Conservation (phyloP, 2,113 vertebrate genomes). For the Lasiurus borealis region DNA sequence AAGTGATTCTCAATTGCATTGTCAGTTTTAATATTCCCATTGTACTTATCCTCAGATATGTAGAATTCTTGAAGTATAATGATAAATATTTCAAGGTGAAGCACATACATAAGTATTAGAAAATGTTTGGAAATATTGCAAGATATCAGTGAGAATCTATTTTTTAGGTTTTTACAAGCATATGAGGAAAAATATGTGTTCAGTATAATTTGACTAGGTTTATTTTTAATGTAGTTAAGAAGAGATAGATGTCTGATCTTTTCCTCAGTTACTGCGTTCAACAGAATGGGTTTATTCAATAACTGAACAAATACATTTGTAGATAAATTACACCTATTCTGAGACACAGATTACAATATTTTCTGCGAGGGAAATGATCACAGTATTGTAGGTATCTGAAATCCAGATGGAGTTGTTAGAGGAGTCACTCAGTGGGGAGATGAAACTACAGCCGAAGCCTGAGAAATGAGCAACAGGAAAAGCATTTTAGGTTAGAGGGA, state of each 20-base stretch:
- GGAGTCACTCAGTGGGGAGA: background rate
- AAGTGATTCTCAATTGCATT: constrained; percentile 26
- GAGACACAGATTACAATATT: background rate
- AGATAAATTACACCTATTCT: background rate
- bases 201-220: background rate
- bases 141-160: background rate
- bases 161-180: background rate
- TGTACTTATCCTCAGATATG: background rate
- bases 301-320: background rate
- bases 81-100: constrained; percentile 41
- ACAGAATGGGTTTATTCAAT: background rate
- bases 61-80: background rate
- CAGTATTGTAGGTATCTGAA: background rate
- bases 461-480: background rate
- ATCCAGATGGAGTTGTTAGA: background rate
- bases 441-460: background rate
- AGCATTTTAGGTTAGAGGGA: background rate
- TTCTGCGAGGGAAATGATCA: background rate
- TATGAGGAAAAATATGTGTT: background rate
- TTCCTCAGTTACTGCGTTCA: background rate
- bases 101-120: background rate
- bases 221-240: constrained; percentile 28
- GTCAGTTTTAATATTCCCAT: background rate
- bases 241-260: background rate
- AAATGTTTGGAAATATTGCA: constrained; percentile 15